Evolutionary conservation across 2,888 invertebrate genomes (phyloP), one percentile per base, ranked within the genome.

Genomic region (Pteria penguin): DNA sequence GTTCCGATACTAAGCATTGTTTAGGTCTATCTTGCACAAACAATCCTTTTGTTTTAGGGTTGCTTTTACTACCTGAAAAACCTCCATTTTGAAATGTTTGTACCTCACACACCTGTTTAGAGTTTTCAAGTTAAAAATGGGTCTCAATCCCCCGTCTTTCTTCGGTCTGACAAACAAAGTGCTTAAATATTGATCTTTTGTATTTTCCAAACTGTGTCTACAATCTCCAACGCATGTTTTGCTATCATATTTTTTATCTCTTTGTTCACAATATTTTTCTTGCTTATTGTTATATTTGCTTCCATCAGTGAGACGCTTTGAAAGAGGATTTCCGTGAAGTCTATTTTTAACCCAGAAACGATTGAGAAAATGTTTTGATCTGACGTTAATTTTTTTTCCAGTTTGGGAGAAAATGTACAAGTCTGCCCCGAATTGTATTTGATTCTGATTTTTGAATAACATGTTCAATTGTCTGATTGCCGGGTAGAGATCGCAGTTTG

Each of bases 11-110:
- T 61, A 60, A 4, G 72, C 66, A 22, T 66, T 54, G 27, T 72
- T 72, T 11, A 66, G 31, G 52, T 72, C 72, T 29, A 72, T 18
- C 60, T 72, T 72, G 31, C 18, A n/a, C 66, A 72, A 31, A 29
- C 27, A 72, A 33, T 72, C 65, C 57, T 45, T 27, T 45, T 36
- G 33, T 26, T 63, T 55, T 65, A 36, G 26, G 8, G 36, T 18
- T 26, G 22, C 33, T 27, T 36, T 65, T 11, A 36, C 32, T 26
- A 14, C 22, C 58, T 63, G 55, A 57, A 65, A 57, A 22, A 55
- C 65, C 57, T 65, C 65, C 72, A 66, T 58, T 65, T 66, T 72
- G 45, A 66, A 66, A 58, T 58, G 65, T 18, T 72, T 29, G 58
- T 66, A 66, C 5, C 26, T 45, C 22, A 68, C 57, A 57, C 29